phyloP scores from a whole-genome alignment of 2,888 invertebrate species.

The Nemurella pictetii region DNA sequence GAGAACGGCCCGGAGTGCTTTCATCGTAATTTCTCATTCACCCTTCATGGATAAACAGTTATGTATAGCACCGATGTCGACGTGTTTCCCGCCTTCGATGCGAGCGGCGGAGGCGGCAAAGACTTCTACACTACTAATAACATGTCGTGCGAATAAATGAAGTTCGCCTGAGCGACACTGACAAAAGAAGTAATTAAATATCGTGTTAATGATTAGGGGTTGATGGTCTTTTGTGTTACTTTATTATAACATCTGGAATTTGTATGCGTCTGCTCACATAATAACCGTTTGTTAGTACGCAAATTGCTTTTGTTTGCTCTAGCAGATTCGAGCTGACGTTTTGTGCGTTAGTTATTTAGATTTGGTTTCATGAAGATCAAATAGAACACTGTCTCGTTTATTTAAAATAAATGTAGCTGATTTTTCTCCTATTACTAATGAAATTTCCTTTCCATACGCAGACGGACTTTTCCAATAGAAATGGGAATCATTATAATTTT shows the following conservation, averaged over 20 bases:
- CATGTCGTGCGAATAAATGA: neutral
- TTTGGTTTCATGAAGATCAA: neutral
- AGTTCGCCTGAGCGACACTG: neutral
- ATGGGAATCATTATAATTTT: no score
- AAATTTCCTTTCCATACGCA: neutral
- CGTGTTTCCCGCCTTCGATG: neutral
- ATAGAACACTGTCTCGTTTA: neutral
- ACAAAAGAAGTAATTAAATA: neutral
- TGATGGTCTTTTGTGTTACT: neutral
- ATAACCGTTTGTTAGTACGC: neutral
- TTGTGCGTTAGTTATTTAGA: neutral
- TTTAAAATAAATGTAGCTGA: neutral
- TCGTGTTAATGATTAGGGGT: neutral
- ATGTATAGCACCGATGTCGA: neutral
- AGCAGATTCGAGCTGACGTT: neutral
- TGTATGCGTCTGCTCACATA: neutral
- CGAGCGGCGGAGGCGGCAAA: neutral
- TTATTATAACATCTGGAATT: neutral
- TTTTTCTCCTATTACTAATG: neutral
- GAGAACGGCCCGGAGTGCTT: neutral
- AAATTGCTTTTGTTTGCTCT: neutral
- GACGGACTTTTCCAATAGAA: neutral
- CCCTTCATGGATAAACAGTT: slow-evolving; percentile 10
- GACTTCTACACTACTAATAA: no score
- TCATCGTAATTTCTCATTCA: slow-evolving; percentile 2